phyloP scores from a whole-genome alignment of 1,140 invertebrate species.

The Megalonaias nervosa region DNA sequence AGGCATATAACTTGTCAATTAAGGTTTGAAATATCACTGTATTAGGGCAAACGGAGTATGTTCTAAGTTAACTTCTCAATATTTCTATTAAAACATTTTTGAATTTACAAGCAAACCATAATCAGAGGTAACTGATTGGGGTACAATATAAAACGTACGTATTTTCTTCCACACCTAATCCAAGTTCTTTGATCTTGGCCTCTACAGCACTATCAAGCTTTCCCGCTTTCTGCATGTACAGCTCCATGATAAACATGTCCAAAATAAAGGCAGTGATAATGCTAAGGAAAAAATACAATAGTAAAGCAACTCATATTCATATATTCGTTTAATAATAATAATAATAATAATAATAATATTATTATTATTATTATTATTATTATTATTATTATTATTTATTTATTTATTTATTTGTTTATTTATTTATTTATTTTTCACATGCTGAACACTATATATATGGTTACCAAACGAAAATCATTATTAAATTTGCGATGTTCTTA shows the following conservation, averaged over 20 bases:
- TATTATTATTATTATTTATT: no score
- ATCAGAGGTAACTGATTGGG: neutral
- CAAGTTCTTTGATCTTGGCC: conserved; percentile 26
- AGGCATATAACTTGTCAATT: neutral
- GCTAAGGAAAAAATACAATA: conserved; percentile 9
- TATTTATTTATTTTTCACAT: no score
- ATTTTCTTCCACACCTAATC: conserved; percentile 31
- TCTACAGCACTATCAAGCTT: conserved; percentile 29
- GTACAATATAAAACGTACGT: conserved; percentile 13
- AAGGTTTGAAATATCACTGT: neutral
- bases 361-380: neutral
- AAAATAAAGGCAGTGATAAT: conserved; percentile 34
- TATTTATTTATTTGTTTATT: no score
- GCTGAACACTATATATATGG: neutral
- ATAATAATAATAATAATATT: neutral
- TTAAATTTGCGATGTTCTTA: no score
- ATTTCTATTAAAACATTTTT: no score
- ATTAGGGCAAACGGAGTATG: neutral
- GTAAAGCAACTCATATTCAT: neutral
- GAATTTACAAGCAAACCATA: neutral
- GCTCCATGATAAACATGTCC: conserved; percentile 36
- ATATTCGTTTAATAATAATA: neutral
- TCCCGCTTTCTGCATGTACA: conserved; percentile 27
- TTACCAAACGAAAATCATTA: no score
- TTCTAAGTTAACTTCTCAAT: neutral